Percentiles rank a stretch among this genome's conserved stretches.
Conservation (phyloP, 2,797 vertebrate species). For the Paratrypauchen microcephalus region DNA sequence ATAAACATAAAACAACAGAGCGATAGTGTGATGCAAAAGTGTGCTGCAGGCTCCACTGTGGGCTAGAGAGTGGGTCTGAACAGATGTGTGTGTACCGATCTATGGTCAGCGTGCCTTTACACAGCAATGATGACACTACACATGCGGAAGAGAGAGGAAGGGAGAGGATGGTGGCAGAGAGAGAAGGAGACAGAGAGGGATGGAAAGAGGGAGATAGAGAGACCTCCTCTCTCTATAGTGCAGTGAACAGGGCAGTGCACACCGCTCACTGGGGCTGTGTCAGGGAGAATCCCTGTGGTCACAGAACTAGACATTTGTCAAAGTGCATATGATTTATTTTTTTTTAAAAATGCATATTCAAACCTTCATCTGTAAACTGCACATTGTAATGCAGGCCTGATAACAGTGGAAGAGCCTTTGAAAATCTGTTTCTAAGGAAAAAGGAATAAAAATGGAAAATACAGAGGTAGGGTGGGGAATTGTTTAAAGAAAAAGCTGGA, state of each 20-base stretch:
- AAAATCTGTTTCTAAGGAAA: conserved; percentile 72
- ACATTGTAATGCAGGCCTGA: conserved; percentile 39
- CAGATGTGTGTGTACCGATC: conserved; percentile 25
- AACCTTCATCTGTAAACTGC: conserved; percentile 50
- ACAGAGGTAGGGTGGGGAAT: conserved; percentile 45
- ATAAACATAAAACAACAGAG: conserved; percentile 59
- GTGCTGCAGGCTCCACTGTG: conserved; percentile 47
- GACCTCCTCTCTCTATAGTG: neutral
- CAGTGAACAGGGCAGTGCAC: conserved; percentile 1
- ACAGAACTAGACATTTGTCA: conserved; percentile 31
- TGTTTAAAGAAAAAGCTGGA: conserved; percentile 11
- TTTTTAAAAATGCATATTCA: no score
- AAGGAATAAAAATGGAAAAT: conserved; percentile 68
- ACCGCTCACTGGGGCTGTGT: conserved; percentile 22
- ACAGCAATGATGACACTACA: conserved; percentile 23
- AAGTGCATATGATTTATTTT: conserved; percentile 35
- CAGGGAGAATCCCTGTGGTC: conserved; percentile 15
- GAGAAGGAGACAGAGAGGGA: no score
- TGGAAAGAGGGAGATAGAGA: neutral
- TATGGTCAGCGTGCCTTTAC: conserved; percentile 29
- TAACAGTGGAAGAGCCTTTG: conserved; percentile 37
- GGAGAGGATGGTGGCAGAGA: conserved; percentile 2
- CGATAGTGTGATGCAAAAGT: conserved; percentile 55
- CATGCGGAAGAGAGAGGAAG: conserved; percentile 2
- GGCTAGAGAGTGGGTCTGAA: conserved; percentile 29